These are phyloP conservation scores for Samia ricini DNA, from an alignment of 1,140 invertebrate species.

Conservation along the genomic window DNA sequence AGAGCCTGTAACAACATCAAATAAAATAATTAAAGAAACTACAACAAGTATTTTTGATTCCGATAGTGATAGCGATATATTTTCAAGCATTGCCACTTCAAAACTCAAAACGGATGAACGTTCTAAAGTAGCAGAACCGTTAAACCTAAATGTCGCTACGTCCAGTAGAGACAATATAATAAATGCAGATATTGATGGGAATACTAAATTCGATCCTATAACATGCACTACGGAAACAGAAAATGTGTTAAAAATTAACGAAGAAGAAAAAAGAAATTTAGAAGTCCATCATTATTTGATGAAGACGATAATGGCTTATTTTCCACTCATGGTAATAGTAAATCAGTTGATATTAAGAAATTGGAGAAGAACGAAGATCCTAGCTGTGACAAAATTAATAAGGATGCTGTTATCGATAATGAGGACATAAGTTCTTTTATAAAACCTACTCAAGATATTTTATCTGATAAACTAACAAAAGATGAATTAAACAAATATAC, in stretches of 20 bases:
- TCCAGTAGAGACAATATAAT: neutral
- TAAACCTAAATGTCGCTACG: neutral
- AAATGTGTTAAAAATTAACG: neutral
- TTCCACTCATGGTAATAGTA: conserved; percentile 1
- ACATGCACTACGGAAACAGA: neutral
- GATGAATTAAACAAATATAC: neutral
- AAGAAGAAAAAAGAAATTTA: conserved; percentile 20
- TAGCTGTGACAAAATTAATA: neutral
- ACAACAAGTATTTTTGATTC: conserved; percentile 53
- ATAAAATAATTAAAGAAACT: neutral
- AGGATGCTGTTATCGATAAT: neutral
- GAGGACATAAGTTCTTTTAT: neutral
- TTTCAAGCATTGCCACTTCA: conserved; percentile 14
- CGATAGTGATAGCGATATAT: conserved; percentile 41
- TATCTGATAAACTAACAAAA: neutral
- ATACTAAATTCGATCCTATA: neutral
- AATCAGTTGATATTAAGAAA: neutral
- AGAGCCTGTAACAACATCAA: neutral
- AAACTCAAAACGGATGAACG: neutral
- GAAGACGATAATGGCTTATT: conserved; percentile 26
- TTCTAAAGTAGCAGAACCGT: neutral
- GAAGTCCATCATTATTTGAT: conserved; percentile 46
- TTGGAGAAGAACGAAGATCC: neutral
- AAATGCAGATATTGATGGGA: neutral
- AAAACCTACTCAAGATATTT: neutral